Percentiles rank a stretch among this genome's conserved stretches.
phyloP scores from a whole-genome alignment of 2,888 invertebrate genomes.

The Embidobia sp. region DNA sequence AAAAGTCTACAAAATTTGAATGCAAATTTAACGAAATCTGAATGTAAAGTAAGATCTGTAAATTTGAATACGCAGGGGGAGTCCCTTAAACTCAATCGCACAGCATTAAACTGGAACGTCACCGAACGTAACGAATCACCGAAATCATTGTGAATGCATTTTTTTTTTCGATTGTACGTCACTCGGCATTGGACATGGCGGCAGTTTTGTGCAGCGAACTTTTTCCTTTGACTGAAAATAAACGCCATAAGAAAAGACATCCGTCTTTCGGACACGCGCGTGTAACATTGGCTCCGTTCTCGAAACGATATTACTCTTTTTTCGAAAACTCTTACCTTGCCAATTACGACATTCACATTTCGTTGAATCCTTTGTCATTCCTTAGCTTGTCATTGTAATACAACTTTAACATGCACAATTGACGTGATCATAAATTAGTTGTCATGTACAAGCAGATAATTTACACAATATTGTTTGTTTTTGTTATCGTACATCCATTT shows the following conservation, averaged over 20 bases:
- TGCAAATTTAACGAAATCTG: no score
- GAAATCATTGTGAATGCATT: slow-evolving; percentile 41
- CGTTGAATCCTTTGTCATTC: slow-evolving; percentile 52
- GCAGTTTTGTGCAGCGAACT: slow-evolving; percentile 62
- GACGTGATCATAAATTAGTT: slow-evolving; percentile 44
- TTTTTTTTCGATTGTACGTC: slow-evolving; percentile 57
- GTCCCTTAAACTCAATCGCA: slow-evolving; percentile 3
- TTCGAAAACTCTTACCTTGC: slow-evolving; percentile 55
- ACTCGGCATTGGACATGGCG: slow-evolving; percentile 62
- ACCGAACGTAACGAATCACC: slow-evolving; percentile 29
- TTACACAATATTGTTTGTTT: slow-evolving; percentile 3
- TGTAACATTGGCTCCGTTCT: slow-evolving; percentile 54
- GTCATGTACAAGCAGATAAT: slow-evolving; percentile 22
- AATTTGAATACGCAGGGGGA: background rate
- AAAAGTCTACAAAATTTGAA: no score
- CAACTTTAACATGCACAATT: slow-evolving; percentile 40
- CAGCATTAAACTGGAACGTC: slow-evolving; percentile 30
- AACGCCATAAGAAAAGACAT: slow-evolving; percentile 56
- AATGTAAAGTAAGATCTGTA: no score
- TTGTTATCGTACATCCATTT: background rate
- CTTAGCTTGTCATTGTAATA: slow-evolving; percentile 40
- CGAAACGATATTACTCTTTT: slow-evolving; percentile 52
- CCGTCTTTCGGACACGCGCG: slow-evolving; percentile 66
- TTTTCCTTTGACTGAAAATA: slow-evolving; percentile 54
- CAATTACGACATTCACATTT: slow-evolving; percentile 55